Percentiles rank a stretch among this genome's conserved stretches.
These are phyloP conservation scores for Tapera naevia DNA, from an alignment of 2,797 vertebrate genomes.

Conservation along the genomic window DNA sequence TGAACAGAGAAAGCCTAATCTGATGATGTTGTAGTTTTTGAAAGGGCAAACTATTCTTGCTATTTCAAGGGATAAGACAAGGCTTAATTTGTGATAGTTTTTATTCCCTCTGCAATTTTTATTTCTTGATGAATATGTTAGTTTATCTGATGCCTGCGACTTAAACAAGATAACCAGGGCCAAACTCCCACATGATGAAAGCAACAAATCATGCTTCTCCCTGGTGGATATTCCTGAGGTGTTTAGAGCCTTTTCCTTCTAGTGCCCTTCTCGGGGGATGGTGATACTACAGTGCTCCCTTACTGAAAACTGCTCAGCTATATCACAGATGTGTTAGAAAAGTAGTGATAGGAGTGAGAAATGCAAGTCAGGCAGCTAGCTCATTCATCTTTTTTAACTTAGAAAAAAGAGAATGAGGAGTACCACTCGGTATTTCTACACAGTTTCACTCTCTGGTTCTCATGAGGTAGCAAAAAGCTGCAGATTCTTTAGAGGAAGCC, in stretches of 20 bases:
- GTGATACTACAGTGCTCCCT: not conserved
- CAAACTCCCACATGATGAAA: not conserved
- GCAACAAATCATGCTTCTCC: not conserved
- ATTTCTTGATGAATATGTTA: not conserved
- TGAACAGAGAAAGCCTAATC: not conserved
- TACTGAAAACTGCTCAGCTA: not conserved
- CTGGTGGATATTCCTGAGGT: not conserved
- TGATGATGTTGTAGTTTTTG: not conserved
- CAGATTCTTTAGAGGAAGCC: conserved; percentile 11
- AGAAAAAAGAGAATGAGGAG: conserved; percentile 42
- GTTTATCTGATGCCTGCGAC: not conserved
- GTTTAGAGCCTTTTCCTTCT: not conserved
- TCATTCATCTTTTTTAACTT: conserved; percentile 38
- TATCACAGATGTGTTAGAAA: not conserved
- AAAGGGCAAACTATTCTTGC: not conserved
- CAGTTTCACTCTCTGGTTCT: conserved; percentile 32
- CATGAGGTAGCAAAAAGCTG: conserved; percentile 12
- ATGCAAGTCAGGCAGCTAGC: not conserved
- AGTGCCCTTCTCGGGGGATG: not conserved
- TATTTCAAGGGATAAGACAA: not conserved
- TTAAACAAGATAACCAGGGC: not conserved
- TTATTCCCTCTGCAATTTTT: not conserved
- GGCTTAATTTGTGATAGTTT: not conserved
- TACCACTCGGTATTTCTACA: not conserved
- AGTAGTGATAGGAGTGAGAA: not conserved